Evolutionary conservation across 2,888 invertebrate species (phyloP), one percentile per base, ranked within the genome.

Genomic region (Drosophila neotestacea): DNA sequence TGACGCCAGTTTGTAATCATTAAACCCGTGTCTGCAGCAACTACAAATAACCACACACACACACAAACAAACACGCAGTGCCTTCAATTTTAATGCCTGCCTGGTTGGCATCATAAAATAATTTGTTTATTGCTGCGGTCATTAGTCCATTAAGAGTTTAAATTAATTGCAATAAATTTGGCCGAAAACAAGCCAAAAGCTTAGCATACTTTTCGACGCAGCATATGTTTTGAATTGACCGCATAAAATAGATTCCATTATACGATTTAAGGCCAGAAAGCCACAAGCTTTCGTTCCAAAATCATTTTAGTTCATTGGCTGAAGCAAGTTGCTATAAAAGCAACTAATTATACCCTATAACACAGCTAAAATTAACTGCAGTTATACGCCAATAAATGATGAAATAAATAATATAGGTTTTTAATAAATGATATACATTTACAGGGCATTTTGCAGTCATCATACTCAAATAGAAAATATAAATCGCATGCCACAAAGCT

Each of bases 51-150:
- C 56, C 28, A 13, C 32, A 38, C 32, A n/a, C 30, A 7, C 32
- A 50, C 52, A 38, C 51, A 27, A 27, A 10, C 28, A 36, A 22
- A 32, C 30, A 39, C 13, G 38, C 58, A 22, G 55, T 28, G 16
- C 36, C 9, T 16, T 22, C 6, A 52, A 58, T 56, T 47, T 65
- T 56, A 56, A 36, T 52, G 73, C 27, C 44, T 38, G 54, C 48
- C 32, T 60, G 58, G 62, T 56, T 52, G 50, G 41, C 16, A 42
- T 71, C 81, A 70, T 88, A 77, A 85, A 81, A 83, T 88, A 85
- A 86, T 88, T 88, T 88, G 87, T 86, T 86, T 88, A 86, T 82
- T 77, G 77, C 78, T 72, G 72, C 50, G 84, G 72, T 68, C 69
- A 61, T 79, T 69, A 71, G 72, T 71, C 83, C 82, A 86, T 86